phyloP scores from a whole-genome alignment of 2,113 vertebrate genomes.

The Cyphomyrus plagiostoma region DNA sequence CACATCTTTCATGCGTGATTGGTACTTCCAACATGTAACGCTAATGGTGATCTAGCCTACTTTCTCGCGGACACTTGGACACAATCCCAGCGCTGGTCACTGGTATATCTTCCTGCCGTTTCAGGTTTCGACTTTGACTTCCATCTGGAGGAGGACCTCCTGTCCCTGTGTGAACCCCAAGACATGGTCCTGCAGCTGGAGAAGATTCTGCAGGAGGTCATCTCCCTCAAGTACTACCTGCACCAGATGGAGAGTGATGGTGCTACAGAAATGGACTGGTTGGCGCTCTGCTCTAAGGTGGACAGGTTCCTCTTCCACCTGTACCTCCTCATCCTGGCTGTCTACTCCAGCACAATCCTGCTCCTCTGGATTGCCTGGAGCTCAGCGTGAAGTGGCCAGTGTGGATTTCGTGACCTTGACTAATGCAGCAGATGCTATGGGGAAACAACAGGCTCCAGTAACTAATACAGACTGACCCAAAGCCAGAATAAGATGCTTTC shows the following conservation, averaged over 20 bases:
- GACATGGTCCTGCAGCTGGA: conserved; percentile 47
- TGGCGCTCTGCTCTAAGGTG: conserved; percentile 64
- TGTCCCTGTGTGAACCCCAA: conserved; percentile 50
- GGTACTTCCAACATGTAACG: background rate
- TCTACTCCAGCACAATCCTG: conserved; percentile 63
- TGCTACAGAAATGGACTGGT: conserved; percentile 55
- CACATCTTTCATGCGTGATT: background rate
- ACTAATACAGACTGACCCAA: background rate
- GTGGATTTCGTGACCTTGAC: background rate
- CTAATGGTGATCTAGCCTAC: background rate
- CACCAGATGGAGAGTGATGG: conserved; percentile 52
- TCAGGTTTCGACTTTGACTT: conserved; percentile 54
- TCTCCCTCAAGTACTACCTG: conserved; percentile 54
- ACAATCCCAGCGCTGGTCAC: background rate
- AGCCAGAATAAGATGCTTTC: background rate
- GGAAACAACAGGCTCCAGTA: background rate
- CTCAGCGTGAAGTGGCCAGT: conserved; percentile 37
- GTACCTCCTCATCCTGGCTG: conserved; percentile 61
- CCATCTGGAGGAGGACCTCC: conserved; percentile 55
- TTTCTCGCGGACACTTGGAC: background rate
- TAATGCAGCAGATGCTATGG: background rate
- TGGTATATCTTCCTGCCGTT: background rate
- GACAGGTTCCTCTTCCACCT: conserved; percentile 67
- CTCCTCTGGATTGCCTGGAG: conserved; percentile 75
- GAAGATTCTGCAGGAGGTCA: conserved; percentile 65